Conservation (phyloP, 2,888 invertebrate species). For the Rhimphoctona megacephalus region DNA sequence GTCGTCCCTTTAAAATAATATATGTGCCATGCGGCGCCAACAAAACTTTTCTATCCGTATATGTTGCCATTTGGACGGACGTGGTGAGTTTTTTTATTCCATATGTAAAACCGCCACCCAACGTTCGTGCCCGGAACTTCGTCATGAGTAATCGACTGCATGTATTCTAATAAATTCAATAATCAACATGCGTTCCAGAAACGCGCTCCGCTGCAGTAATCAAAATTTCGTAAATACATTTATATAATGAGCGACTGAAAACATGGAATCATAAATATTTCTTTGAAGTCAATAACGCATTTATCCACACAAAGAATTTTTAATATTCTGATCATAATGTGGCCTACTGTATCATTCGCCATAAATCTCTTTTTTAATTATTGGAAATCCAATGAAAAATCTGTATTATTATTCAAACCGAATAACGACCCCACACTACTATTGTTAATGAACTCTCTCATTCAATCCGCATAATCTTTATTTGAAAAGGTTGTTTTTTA, state of each 20-base stretch:
- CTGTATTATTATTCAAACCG: background rate
- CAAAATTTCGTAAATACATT: too few species aligned
- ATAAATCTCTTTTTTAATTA: background rate
- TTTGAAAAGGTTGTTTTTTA: background rate
- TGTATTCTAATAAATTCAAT: conserved; percentile 46
- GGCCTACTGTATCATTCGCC: background rate
- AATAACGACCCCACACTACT: too few species aligned
- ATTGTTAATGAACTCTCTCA: background rate
- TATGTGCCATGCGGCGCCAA: conserved; percentile 14
- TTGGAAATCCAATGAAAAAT: background rate
- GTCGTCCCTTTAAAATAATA: conserved; percentile 36
- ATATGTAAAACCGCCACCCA: background rate
- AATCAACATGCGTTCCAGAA: background rate
- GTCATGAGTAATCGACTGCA: conserved; percentile 36
- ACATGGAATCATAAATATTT: background rate
- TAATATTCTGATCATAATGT: background rate
- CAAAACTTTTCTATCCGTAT: conserved; percentile 18
- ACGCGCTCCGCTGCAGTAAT: background rate
- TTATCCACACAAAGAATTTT: background rate
- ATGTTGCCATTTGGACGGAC: background rate
- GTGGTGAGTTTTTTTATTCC: conserved; percentile 28
- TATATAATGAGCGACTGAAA: background rate
- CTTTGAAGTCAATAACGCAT: background rate
- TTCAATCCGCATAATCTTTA: background rate
- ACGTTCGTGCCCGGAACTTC: background rate